A percentile compares a stretch with the other conserved stretches of the same genome.
Evolutionary conservation across 1,140 invertebrate genomes (phyloP).

Genomic region (Musca vetustissima): DNA sequence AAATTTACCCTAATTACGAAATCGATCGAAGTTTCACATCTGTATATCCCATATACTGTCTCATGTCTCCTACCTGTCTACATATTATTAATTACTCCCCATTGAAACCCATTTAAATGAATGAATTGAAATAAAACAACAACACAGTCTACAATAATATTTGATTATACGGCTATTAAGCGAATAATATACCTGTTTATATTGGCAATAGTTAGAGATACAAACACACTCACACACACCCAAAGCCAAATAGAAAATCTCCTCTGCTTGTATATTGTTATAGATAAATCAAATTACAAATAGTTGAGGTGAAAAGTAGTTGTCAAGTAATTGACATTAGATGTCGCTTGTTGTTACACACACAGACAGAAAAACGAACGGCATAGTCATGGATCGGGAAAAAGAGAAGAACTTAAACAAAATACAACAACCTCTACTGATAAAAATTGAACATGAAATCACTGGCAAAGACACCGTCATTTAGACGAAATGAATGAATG

Average conservation of each 20-base stretch:
- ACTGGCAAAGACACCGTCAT: too few species aligned
- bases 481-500: too few species aligned
- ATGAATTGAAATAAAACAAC: constrained; percentile 10
- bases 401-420: too few species aligned
- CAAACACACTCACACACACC: not conserved
- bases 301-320: constrained; percentile 22
- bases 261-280: not conserved
- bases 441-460: constrained; percentile 19
- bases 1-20: too few species aligned
- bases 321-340: constrained; percentile 23
- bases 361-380: not conserved
- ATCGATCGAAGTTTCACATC: too few species aligned
- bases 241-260: not conserved
- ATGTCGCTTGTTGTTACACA: constrained; percentile 4
- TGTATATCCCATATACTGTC: too few species aligned
- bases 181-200: too few species aligned
- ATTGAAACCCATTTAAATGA: not conserved
- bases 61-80: too few species aligned
- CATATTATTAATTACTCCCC: too few species aligned
- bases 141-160: constrained; percentile 11
- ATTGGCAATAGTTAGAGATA: not conserved
- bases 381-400: too few species aligned
- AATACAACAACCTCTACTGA: too few species aligned
- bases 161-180: too few species aligned
- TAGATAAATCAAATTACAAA: constrained; percentile 18